phyloP scores from a whole-genome alignment of 2,888 invertebrate genomes.

The Agrotis ipsilon region DNA sequence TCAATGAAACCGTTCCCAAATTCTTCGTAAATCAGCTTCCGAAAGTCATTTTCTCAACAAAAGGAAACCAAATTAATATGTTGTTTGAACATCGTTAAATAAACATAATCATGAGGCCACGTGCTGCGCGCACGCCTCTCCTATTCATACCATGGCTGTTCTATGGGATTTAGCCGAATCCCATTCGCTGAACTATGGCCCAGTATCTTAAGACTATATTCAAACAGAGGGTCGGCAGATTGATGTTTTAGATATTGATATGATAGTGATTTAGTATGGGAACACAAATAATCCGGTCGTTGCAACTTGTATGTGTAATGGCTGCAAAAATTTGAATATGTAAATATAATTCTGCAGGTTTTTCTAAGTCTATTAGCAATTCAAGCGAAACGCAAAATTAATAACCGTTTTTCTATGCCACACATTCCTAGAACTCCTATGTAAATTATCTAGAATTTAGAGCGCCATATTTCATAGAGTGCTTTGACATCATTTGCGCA shows the following conservation, averaged over 20 bases:
- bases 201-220: conserved; percentile 88
- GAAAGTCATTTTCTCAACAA: conserved; percentile 86
- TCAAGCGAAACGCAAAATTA: conserved; percentile 18
- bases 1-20: conserved; percentile 32
- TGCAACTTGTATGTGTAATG: conserved; percentile 16
- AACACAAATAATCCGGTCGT: conserved; percentile 70
- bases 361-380: conserved; percentile 2
- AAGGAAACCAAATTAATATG: conserved; percentile 89
- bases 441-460: not conserved
- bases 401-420: conserved; percentile 4
- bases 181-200: conserved; percentile 82
- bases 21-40: conserved; percentile 73
- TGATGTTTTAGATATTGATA: conserved; percentile 88
- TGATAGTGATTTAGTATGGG: conserved; percentile 76
- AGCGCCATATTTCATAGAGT: conserved; percentile 24
- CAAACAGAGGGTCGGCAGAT: conserved; percentile 88
- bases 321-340: not conserved
- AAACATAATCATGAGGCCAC: conserved; percentile 89
- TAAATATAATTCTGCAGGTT: not conserved
- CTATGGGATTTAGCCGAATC: conserved; percentile 88
- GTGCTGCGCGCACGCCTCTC: conserved; percentile 83
- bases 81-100: conserved; percentile 90
- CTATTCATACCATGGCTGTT: conserved; percentile 77
- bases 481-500: conserved; percentile 44
- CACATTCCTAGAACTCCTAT: conserved; percentile 10